Evolutionary conservation across 2,113 vertebrate genomes (phyloP).

Genomic region (Mobula birostris): DNA sequence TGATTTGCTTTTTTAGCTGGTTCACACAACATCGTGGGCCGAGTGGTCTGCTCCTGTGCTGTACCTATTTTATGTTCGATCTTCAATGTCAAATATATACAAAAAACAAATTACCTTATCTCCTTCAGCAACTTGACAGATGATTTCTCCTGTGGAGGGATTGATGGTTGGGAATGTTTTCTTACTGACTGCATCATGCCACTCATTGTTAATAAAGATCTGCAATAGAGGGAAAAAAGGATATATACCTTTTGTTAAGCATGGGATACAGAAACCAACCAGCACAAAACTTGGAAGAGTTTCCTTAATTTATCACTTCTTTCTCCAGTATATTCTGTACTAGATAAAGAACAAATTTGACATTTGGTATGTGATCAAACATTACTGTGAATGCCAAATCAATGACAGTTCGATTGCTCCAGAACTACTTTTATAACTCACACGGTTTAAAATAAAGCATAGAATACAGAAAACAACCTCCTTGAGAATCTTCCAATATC

Average conservation of each 20-base stretch:
- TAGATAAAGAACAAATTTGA: neutral
- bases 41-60: no score
- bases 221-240: constrained; percentile 44
- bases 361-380: neutral
- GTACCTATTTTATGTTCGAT: neutral
- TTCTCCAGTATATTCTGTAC: neutral
- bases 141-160: constrained; percentile 80
- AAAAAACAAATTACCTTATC: constrained; percentile 60
- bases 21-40: no score
- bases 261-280: neutral
- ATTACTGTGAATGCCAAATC: neutral
- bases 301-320: neutral
- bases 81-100: neutral
- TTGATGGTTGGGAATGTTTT: constrained; percentile 84
- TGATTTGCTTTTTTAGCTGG: no score
- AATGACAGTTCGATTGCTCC: neutral
- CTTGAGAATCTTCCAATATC: no score
- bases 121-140: constrained; percentile 87
- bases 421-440: neutral
- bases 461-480: neutral
- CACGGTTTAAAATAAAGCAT: neutral
- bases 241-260: neutral
- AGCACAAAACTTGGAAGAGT: neutral
- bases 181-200: constrained; percentile 77
- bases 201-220: constrained; percentile 94